Conservation (phyloP, 2,113 vertebrate species). For the Urocitellus parryii region DNA sequence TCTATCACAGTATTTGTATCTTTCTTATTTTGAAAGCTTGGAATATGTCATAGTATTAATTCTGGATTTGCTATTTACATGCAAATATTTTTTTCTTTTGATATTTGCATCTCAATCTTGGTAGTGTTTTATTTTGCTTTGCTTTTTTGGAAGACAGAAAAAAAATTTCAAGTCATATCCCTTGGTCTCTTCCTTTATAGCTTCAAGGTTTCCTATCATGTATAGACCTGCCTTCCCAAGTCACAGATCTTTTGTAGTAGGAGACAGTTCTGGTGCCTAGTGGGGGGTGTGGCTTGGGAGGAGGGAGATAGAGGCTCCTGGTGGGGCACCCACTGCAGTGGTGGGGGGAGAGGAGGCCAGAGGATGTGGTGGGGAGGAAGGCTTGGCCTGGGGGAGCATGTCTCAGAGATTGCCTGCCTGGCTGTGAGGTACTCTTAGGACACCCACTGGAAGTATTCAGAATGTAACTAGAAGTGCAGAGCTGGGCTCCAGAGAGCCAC, state of each 20-base stretch:
- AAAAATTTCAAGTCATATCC: background rate
- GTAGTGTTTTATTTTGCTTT: background rate
- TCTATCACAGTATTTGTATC: background rate
- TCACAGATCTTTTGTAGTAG: background rate
- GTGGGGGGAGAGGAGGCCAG: background rate
- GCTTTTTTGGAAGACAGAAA: background rate
- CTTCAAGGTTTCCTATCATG: background rate
- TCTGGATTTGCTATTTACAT: background rate
- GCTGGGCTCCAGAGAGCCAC: background rate
- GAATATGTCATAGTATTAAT: background rate
- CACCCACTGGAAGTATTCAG: background rate
- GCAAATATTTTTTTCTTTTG: background rate
- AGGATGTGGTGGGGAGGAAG: fast-evolving
- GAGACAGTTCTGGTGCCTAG: background rate
- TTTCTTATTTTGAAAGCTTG: background rate
- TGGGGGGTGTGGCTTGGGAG: fast-evolving
- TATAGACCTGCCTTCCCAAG: background rate
- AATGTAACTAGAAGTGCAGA: background rate
- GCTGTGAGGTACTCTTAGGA: background rate
- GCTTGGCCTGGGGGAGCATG: background rate
- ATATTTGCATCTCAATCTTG: background rate
- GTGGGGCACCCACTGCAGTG: background rate
- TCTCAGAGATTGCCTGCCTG: background rate
- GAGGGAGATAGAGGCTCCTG: background rate
- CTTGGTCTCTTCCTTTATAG: constrained; percentile 8